Evolutionary conservation across 2,888 invertebrate genomes (phyloP).

Genomic region (Thymelicus lineola): DNA sequence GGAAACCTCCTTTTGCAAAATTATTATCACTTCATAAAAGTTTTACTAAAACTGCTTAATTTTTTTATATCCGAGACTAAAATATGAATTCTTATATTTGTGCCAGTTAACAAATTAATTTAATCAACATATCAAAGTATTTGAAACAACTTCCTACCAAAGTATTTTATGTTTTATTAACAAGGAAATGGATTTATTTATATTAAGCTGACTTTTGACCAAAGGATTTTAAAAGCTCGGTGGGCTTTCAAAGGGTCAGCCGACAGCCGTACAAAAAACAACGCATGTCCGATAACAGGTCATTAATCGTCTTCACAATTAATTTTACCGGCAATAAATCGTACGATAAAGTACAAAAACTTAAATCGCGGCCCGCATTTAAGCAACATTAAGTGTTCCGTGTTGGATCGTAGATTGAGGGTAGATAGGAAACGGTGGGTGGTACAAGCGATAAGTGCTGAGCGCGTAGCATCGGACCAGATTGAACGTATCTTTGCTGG

Average conservation of each 20-base stretch:
- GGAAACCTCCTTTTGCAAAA: no score
- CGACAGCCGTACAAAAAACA: constrained; percentile 38
- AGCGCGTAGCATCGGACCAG: background rate
- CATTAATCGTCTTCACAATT: constrained; percentile 42
- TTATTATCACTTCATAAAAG: no score
- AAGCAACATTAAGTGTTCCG: constrained; percentile 67
- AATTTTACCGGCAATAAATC: constrained; percentile 49
- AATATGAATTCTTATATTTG: background rate
- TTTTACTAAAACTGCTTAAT: no score
- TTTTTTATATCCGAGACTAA: background rate
- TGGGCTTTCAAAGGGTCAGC: constrained; percentile 14
- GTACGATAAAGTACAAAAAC: constrained; percentile 49
- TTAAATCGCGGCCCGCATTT: constrained; percentile 49
- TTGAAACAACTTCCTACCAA: background rate
- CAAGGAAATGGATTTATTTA: constrained; percentile 3
- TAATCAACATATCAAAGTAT: background rate
- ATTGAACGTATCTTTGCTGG: no score
- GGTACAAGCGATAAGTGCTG: constrained; percentile 44
- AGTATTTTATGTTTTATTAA: background rate
- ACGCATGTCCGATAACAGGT: constrained; percentile 34
- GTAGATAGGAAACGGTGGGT: constrained; percentile 60
- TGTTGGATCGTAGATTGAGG: constrained; percentile 74
- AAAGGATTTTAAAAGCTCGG: background rate
- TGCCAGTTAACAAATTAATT: background rate
- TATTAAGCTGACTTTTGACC: background rate